These are phyloP conservation scores for Aplidium turbinatum DNA, from an alignment of 23 tunicate species.

Conservation along the genomic window DNA sequence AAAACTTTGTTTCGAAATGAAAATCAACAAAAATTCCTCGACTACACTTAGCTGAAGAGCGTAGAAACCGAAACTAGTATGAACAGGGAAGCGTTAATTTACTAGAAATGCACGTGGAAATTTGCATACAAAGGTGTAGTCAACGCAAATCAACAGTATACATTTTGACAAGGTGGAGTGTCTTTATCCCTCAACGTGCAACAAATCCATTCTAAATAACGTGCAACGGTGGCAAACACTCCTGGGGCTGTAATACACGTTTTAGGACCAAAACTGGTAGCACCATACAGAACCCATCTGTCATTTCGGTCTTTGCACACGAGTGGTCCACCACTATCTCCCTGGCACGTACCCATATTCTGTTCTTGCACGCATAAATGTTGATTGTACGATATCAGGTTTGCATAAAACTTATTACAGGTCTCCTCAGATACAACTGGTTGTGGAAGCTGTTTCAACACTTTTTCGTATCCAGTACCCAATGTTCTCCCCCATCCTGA, in stretches of 20 bases:
- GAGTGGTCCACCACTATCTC: conserved; percentile 78
- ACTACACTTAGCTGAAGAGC: too few species aligned
- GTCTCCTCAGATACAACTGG: too few species aligned
- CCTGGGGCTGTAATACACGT: conserved; percentile 54
- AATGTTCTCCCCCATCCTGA: conserved; percentile 69
- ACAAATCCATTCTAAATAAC: conserved; percentile 55
- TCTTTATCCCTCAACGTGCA: conserved; percentile 36
- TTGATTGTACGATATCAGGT: conserved; percentile 15
- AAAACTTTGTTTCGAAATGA: too few species aligned
- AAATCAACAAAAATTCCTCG: too few species aligned
- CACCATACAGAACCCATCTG: conserved; percentile 66
- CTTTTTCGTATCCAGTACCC: conserved; percentile 44
- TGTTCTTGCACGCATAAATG: conserved; percentile 39
- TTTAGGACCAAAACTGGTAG: conserved; percentile 67
- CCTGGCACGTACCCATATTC: conserved; percentile 57
- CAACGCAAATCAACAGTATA: too few species aligned
- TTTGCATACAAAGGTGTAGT: too few species aligned
- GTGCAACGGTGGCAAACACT: conserved; percentile 47
- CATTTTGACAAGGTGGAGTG: too few species aligned
- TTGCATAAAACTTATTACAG: conserved; percentile 44
- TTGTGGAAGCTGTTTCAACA: conserved; percentile 46
- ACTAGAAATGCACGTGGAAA: too few species aligned
- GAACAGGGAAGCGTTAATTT: too few species aligned
- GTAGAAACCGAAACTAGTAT: too few species aligned
- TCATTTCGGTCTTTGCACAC: conserved; percentile 58